Evolutionary conservation across 2,113 vertebrate genomes (phyloP), one percentile per base, ranked within the genome.

Genomic region (Scytalopus superciliaris): DNA sequence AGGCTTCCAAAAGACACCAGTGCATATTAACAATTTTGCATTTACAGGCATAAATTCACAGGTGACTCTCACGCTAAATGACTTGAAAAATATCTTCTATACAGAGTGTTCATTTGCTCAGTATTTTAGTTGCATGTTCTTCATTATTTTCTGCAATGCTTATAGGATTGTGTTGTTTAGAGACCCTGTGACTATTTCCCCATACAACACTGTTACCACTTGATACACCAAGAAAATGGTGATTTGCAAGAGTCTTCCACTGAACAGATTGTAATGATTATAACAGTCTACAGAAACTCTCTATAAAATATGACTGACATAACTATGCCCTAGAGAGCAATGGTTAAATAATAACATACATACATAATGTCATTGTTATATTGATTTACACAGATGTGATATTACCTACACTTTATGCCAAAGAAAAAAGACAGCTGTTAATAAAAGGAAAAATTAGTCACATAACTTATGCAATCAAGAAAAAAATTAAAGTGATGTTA

Each of bases 291-390:
- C 12, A 30, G 86, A 94, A 95, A 92, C 14, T 49, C 55, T 74
- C 68, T 18, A 15, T 89, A 89, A 95, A 96, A 90, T 57, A 94
- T 16, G 66, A 81, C 69, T 75, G 80, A 76, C 85, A 92, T 78
- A 95, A 96, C 49, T 72, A 44, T 68, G 69, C 69, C 80, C 80
- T 53, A 42, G 76, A 82, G 93, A 95, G 69, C 84, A 90, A 95
- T 68, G 53, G 84, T 94, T 93, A 97, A 96, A 95, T 78, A 97
- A 95, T 66, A 93, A 94, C 56, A 96, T 49, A 81, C 35, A 81
- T 77, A 81, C 42, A 68, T 78, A 86, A 90, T 49, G 52, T 72
- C 83, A 62, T 79, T 86, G 75, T 90, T 93, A 90, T 69, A 92
- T 78, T 95, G 94, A 96, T 96, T 95, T 93, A 93, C 40, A 90